Evolutionary conservation across 2,888 invertebrate species (phyloP), one percentile per base, ranked within the genome.

Genomic region (Agrotis segetum): DNA sequence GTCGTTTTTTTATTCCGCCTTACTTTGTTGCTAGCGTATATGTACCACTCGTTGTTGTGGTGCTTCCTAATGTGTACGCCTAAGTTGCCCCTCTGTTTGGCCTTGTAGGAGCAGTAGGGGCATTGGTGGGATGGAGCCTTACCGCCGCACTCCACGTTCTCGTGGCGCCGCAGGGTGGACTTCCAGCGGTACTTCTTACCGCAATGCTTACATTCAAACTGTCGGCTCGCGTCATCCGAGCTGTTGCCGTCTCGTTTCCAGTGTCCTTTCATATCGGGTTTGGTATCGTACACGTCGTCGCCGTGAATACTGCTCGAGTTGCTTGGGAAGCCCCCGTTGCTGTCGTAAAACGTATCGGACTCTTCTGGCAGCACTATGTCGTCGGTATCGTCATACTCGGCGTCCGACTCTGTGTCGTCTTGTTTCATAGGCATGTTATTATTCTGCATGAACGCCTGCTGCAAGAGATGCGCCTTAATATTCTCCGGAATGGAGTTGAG

Each of bases 161-260:
- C 98, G 94, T 98, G 98, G 6, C 98, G 97, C 16, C 98, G 96
- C 96, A 98, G 96, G 74, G 98, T 98, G 63, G 98, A 98, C 94
- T 98, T 98, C 98, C 98, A 98, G 87, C 98, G 97, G 93, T 98
- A 98, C 82, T 97, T 97, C 92, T 98, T 98, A 79, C 98, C 98
- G 94, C 98, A 98, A 90, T 98, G 98, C 64, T 98, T 97, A 89
- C 98, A 98, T 62, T 98, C 97, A 93, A 98, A 98, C 89, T 97
- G 97, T 5, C 97, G 94, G 84, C 94, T 94, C 46, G 96, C 96
- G 87, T 97, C 97, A 89, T 96, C 94, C 88, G 92, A 91, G 84
- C 90, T 85, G 88, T 87, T 90, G 67, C 90, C 92, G 87, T 91
- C 93, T 47, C 92, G 89, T 79, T 74, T 82, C 87, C 79, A 87